These are phyloP conservation scores for Pelagia noctiluca DNA, from an alignment of 30 jellyfish, hydroid and myxozoan genomes.

Conservation along the genomic window DNA sequence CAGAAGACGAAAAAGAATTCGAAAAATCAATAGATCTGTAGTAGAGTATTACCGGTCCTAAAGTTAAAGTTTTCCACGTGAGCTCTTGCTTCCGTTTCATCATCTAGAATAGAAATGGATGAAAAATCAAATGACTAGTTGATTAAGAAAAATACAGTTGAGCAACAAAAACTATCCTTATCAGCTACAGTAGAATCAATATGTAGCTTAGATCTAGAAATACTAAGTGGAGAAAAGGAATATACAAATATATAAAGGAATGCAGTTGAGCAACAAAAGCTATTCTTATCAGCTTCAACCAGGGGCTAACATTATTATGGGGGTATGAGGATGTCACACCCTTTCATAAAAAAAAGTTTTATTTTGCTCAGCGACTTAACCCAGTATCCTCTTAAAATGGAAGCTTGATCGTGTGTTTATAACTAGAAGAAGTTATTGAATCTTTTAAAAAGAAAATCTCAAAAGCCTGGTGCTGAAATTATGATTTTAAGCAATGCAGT, in stretches of 20 bases:
- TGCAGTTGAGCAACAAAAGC: not conserved
- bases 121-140: not conserved
- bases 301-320: too few relatives aligned
- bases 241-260: not conserved
- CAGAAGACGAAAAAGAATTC: not conserved
- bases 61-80: slow-evolving; percentile 56
- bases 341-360: too few relatives aligned
- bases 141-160: not conserved
- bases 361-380: too few relatives aligned
- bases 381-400: too few relatives aligned
- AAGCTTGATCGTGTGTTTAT: too few relatives aligned
- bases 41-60: slow-evolving; percentile 29
- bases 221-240: not conserved
- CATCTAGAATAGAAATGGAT: not conserved
- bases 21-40: not conserved
- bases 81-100: slow-evolving; percentile 61
- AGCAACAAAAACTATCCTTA: not conserved
- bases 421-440: not conserved
- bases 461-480: not conserved
- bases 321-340: too few relatives aligned
- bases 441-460: not conserved
- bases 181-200: not conserved
- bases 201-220: not conserved
- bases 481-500: not conserved
- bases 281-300: not conserved